Conservation (phyloP, 2,888 invertebrate genomes). For the Sminthurinus aureus region DNA sequence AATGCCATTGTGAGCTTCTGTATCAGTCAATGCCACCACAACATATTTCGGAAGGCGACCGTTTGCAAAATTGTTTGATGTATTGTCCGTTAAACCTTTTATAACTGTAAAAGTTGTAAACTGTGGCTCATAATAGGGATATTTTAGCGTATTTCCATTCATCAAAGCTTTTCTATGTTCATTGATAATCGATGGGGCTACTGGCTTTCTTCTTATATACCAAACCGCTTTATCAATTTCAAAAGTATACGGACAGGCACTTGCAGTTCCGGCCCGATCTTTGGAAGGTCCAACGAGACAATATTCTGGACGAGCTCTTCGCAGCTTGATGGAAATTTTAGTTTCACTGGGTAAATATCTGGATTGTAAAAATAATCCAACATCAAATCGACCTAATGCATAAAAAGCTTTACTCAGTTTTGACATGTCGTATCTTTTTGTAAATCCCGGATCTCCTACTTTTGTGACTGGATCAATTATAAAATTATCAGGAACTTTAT, state of each 20-base stretch:
- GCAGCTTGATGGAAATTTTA: not conserved
- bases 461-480: not conserved
- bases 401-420: not conserved
- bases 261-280: too few relatives aligned
- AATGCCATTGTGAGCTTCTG: not conserved
- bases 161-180: not conserved
- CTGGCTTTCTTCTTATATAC: not conserved
- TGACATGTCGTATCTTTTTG: not conserved
- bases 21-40: not conserved
- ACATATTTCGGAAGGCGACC: slow-evolving; percentile 16
- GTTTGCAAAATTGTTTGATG: not conserved
- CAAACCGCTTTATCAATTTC: not conserved
- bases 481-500: not conserved
- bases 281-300: not conserved
- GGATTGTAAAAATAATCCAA: not conserved
- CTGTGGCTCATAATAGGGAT: not conserved
- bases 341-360: not conserved
- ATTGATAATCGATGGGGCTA: not conserved
- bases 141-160: not conserved
- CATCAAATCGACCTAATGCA: not conserved
- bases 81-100: not conserved
- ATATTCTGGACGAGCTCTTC: not conserved
- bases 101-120: not conserved
- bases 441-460: slow-evolving; percentile 3
- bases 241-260: not conserved